phyloP scores from a whole-genome alignment of 2,888 invertebrate species.

The Leptopilina drosophilae region DNA sequence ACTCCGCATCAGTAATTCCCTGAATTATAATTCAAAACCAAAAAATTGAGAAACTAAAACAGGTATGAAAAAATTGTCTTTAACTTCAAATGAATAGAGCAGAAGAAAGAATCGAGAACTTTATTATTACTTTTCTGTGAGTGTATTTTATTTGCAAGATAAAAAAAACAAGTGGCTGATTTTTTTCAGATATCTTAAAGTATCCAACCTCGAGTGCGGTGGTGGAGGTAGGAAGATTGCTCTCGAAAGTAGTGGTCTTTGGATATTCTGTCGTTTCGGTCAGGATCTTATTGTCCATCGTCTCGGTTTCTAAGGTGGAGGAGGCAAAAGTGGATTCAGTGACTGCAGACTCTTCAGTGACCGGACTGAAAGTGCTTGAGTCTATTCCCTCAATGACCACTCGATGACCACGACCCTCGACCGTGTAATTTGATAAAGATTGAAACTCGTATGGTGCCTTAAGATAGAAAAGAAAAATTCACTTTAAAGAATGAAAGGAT shows the following conservation, averaged over 20 bases:
- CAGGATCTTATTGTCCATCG: slow-evolving; percentile 72
- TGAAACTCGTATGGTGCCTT: slow-evolving; percentile 28
- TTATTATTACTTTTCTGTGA: no score
- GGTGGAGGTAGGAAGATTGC: slow-evolving; percentile 55
- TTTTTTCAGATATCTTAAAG: not conserved
- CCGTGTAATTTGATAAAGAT: slow-evolving; percentile 41
- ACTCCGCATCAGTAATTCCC: slow-evolving; percentile 35
- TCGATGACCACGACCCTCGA: slow-evolving; percentile 72
- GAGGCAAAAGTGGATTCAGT: slow-evolving; percentile 54
- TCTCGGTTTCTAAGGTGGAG: slow-evolving; percentile 64
- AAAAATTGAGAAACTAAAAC: no score
- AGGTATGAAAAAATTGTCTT: no score
- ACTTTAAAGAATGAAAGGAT: not conserved
- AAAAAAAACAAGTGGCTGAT: no score
- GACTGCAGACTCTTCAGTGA: slow-evolving; percentile 54
- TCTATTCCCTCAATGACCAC: slow-evolving; percentile 60
- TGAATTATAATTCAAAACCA: slow-evolving; percentile 9
- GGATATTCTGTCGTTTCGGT: slow-evolving; percentile 67
- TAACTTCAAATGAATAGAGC: no score
- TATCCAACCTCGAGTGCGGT: slow-evolving; percentile 54
- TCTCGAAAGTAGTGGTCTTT: slow-evolving; percentile 59
- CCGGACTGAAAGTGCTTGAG: slow-evolving; percentile 43
- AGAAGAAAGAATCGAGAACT: no score
- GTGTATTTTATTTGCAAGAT: no score
- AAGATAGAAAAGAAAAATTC: not conserved